phyloP scores from a whole-genome alignment of 2,888 invertebrate species.

The Xylocampa areola region DNA sequence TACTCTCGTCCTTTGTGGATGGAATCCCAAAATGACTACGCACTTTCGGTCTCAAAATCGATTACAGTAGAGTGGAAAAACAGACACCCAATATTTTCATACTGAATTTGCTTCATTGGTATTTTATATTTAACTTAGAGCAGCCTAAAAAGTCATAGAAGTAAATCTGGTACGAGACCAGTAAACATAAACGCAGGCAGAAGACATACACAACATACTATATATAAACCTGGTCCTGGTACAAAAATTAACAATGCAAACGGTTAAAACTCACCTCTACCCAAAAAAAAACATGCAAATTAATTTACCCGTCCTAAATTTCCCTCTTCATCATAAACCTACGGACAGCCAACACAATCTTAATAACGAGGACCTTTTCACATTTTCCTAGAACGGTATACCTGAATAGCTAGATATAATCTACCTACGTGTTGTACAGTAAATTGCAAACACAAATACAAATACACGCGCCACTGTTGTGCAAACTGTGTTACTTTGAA shows the following conservation, averaged over 20 bases:
- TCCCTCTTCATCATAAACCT: conserved; percentile 20
- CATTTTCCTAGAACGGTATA: conserved; percentile 36
- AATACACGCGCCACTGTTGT: conserved; percentile 74
- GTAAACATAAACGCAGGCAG: no score
- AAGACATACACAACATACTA: no score
- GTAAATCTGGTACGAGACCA: no score
- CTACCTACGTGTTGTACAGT: conserved; percentile 65
- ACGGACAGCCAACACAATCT: conserved; percentile 22
- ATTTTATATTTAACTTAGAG: neutral
- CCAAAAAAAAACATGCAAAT: conserved; percentile 3
- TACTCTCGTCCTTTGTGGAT: conserved; percentile 12
- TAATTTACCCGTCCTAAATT: conserved; percentile 12
- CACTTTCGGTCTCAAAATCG: conserved; percentile 8
- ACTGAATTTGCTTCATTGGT: neutral
- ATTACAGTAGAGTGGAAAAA: neutral
- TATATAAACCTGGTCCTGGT: no score
- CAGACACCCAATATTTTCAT: neutral
- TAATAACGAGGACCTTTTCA: conserved; percentile 42
- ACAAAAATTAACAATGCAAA: no score
- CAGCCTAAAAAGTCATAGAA: no score
- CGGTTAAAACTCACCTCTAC: no score
- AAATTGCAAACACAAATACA: conserved; percentile 80
- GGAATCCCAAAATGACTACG: conserved; percentile 14
- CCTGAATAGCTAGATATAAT: conserved; percentile 52
- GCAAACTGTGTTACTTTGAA: conserved; percentile 83